These are phyloP conservation scores for Mormoops blainvillei DNA, from an alignment of 2,113 vertebrate genomes.

Conservation along the genomic window DNA sequence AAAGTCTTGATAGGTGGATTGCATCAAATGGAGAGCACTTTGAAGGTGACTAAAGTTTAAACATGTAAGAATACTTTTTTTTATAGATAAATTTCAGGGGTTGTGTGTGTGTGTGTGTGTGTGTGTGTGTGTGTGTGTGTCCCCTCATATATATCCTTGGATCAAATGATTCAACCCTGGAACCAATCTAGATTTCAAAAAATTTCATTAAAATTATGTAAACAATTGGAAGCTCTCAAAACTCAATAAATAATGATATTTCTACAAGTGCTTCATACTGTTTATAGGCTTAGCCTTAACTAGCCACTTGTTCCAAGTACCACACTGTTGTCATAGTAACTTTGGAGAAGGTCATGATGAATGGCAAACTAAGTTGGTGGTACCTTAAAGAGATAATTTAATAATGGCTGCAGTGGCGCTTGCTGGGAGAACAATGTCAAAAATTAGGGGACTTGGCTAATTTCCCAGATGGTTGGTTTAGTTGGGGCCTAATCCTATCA, in stretches of 20 bases:
- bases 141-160: background rate
- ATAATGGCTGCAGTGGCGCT: background rate
- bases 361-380: constrained; percentile 1
- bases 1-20: no score
- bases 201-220: constrained; percentile 23
- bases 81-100: no score
- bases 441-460: background rate
- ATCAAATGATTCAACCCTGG: background rate
- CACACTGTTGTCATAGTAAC: constrained; percentile 49
- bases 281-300: constrained; percentile 1
- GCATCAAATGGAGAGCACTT: no score
- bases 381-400: constrained; percentile 42
- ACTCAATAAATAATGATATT: constrained; percentile 3
- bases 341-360: constrained; percentile 11
- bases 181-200: constrained; percentile 26
- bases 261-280: constrained; percentile 5
- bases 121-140: no score
- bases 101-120: no score
- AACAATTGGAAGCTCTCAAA: constrained; percentile 29
- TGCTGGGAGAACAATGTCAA: background rate
- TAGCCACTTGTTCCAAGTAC: background rate
- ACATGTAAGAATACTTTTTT: no score
- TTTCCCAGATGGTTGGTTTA: background rate
- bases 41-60: no score
- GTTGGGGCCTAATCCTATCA: background rate